Evolutionary conservation across 1,140 invertebrate species (phyloP).

Genomic region (Apis cerana): DNA sequence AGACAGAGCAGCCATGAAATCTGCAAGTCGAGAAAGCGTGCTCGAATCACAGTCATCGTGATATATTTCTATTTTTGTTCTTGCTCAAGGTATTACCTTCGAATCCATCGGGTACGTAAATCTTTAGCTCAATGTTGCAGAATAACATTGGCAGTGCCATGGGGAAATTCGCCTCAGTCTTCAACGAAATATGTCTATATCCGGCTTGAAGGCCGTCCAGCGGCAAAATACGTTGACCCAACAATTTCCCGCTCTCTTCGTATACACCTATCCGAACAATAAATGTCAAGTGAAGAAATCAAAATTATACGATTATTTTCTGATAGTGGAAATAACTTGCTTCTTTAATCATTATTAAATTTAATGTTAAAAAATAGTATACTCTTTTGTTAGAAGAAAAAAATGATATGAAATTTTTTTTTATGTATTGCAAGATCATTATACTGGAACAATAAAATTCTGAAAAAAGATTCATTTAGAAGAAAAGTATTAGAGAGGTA

Average conservation of each 20-base stretch:
- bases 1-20: slow-evolving; percentile 98
- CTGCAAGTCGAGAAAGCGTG: slow-evolving; percentile 78
- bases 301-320: no score
- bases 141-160: slow-evolving; percentile 99
- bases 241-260: slow-evolving; percentile 98
- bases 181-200: slow-evolving; percentile 97
- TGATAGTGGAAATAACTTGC: no score
- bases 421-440: no score
- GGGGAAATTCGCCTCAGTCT: slow-evolving; percentile 99
- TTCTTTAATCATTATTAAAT: no score
- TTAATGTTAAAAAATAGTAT: no score
- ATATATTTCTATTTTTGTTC: slow-evolving; percentile 45
- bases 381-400: no score
- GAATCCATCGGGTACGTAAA: slow-evolving; percentile 99
- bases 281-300: background rate
- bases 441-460: no score
- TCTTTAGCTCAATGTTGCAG: slow-evolving; percentile 99
- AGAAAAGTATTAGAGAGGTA: no score
- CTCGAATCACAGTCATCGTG: slow-evolving; percentile 18
- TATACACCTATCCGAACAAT: slow-evolving; percentile 86
- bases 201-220: slow-evolving; percentile 98
- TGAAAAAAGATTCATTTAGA: no score
- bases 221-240: slow-evolving; percentile 98
- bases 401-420: no score
- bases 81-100: slow-evolving; percentile 86